phyloP scores from a whole-genome alignment of 2,113 vertebrate species.

The Etheostoma spectabile region DNA sequence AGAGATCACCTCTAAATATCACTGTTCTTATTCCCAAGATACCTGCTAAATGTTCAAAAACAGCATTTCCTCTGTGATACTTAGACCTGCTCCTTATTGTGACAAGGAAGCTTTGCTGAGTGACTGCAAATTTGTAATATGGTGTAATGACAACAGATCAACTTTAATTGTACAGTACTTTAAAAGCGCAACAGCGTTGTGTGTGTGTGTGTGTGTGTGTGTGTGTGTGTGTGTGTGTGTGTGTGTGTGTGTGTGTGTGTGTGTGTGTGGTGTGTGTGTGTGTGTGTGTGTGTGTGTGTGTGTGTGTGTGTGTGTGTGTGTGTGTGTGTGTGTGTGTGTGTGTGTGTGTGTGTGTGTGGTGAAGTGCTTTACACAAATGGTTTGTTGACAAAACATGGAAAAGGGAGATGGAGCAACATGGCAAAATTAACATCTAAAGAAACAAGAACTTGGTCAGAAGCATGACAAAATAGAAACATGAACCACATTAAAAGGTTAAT shows the following conservation, averaged over 20 bases:
- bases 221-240: no score
- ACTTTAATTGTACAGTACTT: background rate
- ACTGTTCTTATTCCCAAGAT: conserved; percentile 46
- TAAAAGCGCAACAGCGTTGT: conserved; percentile 32
- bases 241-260: no score
- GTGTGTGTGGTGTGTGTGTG: no score
- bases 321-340: no score
- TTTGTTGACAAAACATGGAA: background rate
- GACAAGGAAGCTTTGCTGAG: background rate
- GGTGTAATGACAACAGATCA: conserved; percentile 20
- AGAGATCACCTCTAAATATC: conserved; percentile 19
- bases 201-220: no score
- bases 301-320: no score
- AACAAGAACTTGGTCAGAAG: background rate
- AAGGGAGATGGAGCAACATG: background rate
- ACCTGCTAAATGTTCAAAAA: conserved; percentile 27
- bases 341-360: no score
- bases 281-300: no score
- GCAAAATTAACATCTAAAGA: no score
- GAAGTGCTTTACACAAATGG: background rate
- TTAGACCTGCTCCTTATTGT: conserved; percentile 26
- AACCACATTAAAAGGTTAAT: background rate
- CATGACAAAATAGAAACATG: no score
- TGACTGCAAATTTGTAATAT: conserved; percentile 5
- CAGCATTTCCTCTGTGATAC: background rate